Evolutionary conservation across 92 coral and sea anemone species (phyloP).

Genomic region (Porites lobata): DNA sequence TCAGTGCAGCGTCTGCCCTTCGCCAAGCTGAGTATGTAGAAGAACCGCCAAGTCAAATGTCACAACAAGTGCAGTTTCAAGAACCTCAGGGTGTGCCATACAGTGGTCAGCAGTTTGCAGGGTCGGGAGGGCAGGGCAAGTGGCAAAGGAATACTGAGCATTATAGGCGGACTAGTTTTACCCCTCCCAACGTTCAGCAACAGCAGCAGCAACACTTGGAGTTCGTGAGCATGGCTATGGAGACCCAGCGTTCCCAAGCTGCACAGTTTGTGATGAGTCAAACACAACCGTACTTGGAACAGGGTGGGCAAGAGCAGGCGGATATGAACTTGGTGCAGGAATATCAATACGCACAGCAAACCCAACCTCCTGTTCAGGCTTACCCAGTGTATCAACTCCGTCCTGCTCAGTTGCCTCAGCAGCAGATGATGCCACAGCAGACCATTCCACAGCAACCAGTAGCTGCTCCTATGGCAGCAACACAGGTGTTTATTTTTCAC

Average conservation of each 20-base stretch:
- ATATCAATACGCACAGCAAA: constrained; percentile 60
- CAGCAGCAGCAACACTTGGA: constrained; percentile 51
- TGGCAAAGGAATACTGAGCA: constrained; percentile 46
- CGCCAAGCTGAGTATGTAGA: constrained; percentile 33
- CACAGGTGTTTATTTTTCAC: constrained; percentile 60
- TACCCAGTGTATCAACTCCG: constrained; percentile 87
- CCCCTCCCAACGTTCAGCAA: constrained; percentile 48
- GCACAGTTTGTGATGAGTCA: constrained; percentile 65
- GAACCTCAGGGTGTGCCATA: constrained; percentile 23
- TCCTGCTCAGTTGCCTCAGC: constrained; percentile 81
- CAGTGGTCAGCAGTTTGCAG: constrained; percentile 12
- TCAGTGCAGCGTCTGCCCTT: constrained; percentile 24
- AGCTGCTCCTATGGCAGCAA: constrained; percentile 65
- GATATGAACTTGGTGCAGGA: constrained; percentile 62
- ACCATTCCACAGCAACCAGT: constrained; percentile 78
- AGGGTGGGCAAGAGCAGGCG: constrained; percentile 56
- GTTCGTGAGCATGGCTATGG: constrained; percentile 52
- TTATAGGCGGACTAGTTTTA: constrained; percentile 21
- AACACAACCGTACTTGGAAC: constrained; percentile 66
- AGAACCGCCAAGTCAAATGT: constrained; percentile 12
- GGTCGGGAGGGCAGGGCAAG: constrained; percentile 16
- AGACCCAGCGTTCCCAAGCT: constrained; percentile 41
- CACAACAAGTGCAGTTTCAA: constrained; percentile 16
- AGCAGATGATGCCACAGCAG: constrained; percentile 79
- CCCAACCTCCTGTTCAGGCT: constrained; percentile 72